Conservation (phyloP, 2,888 invertebrate genomes). For the Crioceris asparagi region DNA sequence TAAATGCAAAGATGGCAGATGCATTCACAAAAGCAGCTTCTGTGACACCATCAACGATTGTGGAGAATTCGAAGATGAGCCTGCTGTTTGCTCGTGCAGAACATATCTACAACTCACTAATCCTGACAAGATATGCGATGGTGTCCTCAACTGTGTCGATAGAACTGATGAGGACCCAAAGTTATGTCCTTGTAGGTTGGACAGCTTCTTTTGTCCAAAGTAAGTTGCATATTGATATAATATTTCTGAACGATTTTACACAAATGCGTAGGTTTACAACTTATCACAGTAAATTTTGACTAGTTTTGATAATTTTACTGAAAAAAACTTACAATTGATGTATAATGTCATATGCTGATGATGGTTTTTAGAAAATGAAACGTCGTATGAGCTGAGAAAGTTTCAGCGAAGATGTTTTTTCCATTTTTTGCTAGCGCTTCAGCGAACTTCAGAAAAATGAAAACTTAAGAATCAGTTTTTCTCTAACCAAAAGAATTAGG, state of each 20-base stretch:
- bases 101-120: conserved; percentile 56
- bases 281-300: not conserved
- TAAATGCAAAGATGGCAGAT: conserved; percentile 58
- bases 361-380: too few relatives aligned
- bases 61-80: conserved; percentile 63
- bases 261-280: not conserved
- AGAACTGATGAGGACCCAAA: conserved; percentile 62
- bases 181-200: conserved; percentile 49
- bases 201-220: conserved; percentile 43
- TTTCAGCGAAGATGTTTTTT: too few relatives aligned
- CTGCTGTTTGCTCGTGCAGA: conserved; percentile 50
- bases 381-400: too few relatives aligned
- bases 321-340: too few relatives aligned
- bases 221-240: conserved; percentile 26
- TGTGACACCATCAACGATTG: conserved; percentile 60
- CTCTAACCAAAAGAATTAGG: too few relatives aligned
- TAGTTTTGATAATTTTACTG: too few relatives aligned
- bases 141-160: conserved; percentile 64
- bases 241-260: too few relatives aligned
- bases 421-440: too few relatives aligned
- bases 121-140: conserved; percentile 65
- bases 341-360: too few relatives aligned
- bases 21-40: conserved; percentile 57
- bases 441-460: too few relatives aligned
- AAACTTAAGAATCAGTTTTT: too few relatives aligned